phyloP scores from a whole-genome alignment of 2,113 vertebrate species.

The Dunckerocampus dactyliophorus region DNA sequence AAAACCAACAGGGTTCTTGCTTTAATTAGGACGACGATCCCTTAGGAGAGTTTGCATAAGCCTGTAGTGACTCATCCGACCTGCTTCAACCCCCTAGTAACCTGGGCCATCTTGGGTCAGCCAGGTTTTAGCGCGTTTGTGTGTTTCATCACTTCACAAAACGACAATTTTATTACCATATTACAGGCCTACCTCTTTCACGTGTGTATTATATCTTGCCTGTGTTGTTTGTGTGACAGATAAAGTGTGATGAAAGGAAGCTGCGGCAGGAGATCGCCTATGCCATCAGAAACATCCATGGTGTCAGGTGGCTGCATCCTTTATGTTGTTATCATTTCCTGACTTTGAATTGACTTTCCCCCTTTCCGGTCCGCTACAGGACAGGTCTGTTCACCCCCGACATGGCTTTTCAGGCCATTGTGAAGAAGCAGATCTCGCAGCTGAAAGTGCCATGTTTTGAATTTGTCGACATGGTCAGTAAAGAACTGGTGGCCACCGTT shows the following conservation, averaged over 20 bases:
- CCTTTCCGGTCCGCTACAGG: slow-evolving; percentile 58
- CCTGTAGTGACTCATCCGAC: too few species aligned
- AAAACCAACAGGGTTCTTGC: too few species aligned
- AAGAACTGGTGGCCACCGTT: slow-evolving; percentile 86
- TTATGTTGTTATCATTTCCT: neutral
- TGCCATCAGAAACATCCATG: slow-evolving; percentile 91
- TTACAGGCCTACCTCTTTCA: too few species aligned
- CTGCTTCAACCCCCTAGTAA: too few species aligned
- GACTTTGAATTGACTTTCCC: neutral
- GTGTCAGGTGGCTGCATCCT: slow-evolving; percentile 75
- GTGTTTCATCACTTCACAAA: too few species aligned
- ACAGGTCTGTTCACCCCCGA: slow-evolving; percentile 93
- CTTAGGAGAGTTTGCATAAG: too few species aligned
- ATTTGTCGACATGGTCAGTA: slow-evolving; percentile 87
- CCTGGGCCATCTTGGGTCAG: too few species aligned
- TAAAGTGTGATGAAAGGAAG: slow-evolving; percentile 87
- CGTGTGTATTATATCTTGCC: too few species aligned
- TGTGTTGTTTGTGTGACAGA: slow-evolving; percentile 62
- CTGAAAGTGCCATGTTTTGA: slow-evolving; percentile 88
- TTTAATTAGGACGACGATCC: too few species aligned
- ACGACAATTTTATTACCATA: too few species aligned
- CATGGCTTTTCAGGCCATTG: slow-evolving; percentile 92
- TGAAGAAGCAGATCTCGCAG: slow-evolving; percentile 89
- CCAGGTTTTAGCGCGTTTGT: too few species aligned
- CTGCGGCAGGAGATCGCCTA: slow-evolving; percentile 87